Percentiles rank a stretch among this genome's conserved stretches.
phyloP scores from a whole-genome alignment of 2,888 invertebrate species.

The Creontiades dilutus region DNA sequence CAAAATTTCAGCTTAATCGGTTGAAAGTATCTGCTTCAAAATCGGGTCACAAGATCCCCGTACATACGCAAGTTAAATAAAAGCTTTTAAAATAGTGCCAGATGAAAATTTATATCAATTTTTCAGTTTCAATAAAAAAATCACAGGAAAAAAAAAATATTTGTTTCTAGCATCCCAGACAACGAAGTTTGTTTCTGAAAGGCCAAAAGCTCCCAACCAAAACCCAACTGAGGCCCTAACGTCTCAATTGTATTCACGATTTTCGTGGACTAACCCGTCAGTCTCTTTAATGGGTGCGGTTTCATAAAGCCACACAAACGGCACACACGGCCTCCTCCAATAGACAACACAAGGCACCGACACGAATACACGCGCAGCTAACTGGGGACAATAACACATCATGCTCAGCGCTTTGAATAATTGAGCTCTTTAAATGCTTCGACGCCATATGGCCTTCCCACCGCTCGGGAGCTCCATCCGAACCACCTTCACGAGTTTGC shows the following conservation, averaged over 20 bases:
- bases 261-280: not conserved
- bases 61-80: too few relatives aligned
- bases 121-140: too few relatives aligned
- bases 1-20: too few relatives aligned
- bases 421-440: constrained; percentile 37
- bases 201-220: too few relatives aligned
- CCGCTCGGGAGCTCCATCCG: not conserved
- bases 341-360: not conserved
- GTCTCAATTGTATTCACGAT: not conserved
- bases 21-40: too few relatives aligned
- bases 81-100: too few relatives aligned
- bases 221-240: too few relatives aligned
- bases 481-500: not conserved
- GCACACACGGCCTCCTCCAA: not conserved
- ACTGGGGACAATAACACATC: constrained; percentile 19
- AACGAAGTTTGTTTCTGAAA: too few relatives aligned
- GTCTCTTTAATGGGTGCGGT: not conserved
- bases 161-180: too few relatives aligned
- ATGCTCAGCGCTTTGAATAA: constrained; percentile 27
- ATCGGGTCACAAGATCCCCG: too few relatives aligned
- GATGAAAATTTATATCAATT: too few relatives aligned
- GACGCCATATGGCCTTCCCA: constrained; percentile 8
- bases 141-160: too few relatives aligned
- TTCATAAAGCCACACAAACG: not conserved
- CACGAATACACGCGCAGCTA: not conserved